phyloP scores from a whole-genome alignment of 2,113 vertebrate species.

The Ailuropoda melanoleuca region DNA sequence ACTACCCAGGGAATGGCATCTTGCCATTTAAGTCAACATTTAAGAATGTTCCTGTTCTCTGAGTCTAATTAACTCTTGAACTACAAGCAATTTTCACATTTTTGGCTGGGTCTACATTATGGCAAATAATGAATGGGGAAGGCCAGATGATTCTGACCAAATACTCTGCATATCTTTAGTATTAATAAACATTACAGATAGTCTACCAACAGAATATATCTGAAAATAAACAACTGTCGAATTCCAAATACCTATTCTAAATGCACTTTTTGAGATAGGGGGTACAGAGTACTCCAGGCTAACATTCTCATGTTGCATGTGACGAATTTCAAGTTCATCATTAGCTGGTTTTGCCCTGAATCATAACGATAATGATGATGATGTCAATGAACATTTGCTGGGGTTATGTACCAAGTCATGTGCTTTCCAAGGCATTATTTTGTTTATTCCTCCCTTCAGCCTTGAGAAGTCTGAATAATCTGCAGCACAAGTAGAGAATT shows the following conservation, averaged over 20 bases:
- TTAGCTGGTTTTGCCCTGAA: neutral
- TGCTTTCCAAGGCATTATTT: neutral
- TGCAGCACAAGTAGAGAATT: neutral
- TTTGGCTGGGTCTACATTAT: neutral
- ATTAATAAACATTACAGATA: neutral
- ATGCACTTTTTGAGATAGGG: neutral
- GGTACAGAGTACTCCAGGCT: neutral
- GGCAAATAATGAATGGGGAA: neutral
- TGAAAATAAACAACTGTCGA: neutral
- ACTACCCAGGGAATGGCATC: neutral
- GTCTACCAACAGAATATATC: neutral
- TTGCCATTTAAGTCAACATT: neutral
- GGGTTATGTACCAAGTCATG: neutral
- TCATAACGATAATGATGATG: neutral
- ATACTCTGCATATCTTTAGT: neutral
- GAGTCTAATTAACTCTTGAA: neutral
- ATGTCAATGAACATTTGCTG: neutral
- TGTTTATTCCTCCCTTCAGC: neutral
- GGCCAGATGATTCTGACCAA: neutral
- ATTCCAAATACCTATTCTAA: neutral
- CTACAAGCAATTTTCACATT: neutral
- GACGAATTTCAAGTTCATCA: neutral
- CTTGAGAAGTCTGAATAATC: neutral
- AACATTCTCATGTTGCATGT: neutral
- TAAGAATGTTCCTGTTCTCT: neutral